These are phyloP conservation scores for Leptothorax acervorum DNA, from an alignment of 2,888 invertebrate species.

Conservation along the genomic window DNA sequence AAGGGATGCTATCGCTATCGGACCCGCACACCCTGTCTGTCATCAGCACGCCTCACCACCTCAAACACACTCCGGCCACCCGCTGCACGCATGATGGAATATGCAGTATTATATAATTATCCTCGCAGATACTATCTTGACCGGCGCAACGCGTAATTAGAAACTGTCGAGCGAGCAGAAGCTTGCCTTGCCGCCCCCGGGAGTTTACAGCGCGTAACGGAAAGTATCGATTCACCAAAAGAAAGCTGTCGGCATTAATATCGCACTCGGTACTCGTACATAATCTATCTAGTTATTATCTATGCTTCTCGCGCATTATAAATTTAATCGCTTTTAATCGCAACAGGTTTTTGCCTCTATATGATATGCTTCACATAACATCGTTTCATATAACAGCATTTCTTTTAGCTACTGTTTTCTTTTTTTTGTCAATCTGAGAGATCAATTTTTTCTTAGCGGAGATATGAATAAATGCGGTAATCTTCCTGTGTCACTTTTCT, in stretches of 20 bases:
- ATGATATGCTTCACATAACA: neutral
- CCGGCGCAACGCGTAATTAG: slow-evolving; percentile 76
- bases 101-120: slow-evolving; percentile 81
- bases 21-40: slow-evolving; percentile 83
- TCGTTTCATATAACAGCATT: neutral
- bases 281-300: neutral
- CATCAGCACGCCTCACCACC: slow-evolving; percentile 83
- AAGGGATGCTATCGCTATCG: slow-evolving; percentile 81
- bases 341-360: neutral
- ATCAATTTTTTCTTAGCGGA: neutral
- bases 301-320: neutral
- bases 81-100: slow-evolving; percentile 79
- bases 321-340: neutral
- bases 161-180: slow-evolving; percentile 73
- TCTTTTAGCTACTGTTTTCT: neutral
- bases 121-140: slow-evolving; percentile 76
- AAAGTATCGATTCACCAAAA: slow-evolving; percentile 44
- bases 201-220: slow-evolving; percentile 63
- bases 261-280: neutral
- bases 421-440: neutral
- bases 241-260: neutral
- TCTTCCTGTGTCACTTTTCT: neutral
- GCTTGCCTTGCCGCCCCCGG: slow-evolving; percentile 53
- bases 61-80: slow-evolving; percentile 82
- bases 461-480: neutral